These are phyloP conservation scores for Spinus olivaceus DNA, from an alignment of 2,797 vertebrate genomes.

Conservation along the genomic window DNA sequence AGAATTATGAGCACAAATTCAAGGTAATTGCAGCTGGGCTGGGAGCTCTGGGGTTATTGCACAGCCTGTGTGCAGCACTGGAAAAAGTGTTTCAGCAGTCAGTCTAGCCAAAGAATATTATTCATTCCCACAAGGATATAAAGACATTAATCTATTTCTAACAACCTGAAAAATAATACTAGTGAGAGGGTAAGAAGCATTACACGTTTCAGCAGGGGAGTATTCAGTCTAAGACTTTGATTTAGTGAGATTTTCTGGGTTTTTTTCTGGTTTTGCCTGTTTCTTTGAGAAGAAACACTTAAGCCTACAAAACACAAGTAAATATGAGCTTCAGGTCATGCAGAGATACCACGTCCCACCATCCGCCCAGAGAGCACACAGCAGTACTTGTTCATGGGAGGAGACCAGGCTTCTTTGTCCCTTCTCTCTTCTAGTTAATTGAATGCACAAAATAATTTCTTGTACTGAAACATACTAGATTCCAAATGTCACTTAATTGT, in stretches of 20 bases:
- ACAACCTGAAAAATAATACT: slow-evolving; percentile 17
- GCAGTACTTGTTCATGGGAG: not conserved
- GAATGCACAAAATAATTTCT: not conserved
- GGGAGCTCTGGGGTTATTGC: not conserved
- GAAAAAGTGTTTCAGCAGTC: not conserved
- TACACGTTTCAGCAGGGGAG: not conserved
- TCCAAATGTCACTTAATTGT: not conserved
- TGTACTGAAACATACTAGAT: not conserved
- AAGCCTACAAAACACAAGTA: not conserved
- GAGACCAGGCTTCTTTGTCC: not conserved
- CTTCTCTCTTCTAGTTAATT: not conserved
- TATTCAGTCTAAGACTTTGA: not conserved
- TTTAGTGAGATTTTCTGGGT: not conserved
- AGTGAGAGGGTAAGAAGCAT: not conserved
- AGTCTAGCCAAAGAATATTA: slow-evolving; percentile 6
- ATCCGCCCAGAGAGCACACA: not conserved
- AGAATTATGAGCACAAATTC: slow-evolving; percentile 94
- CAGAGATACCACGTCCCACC: not conserved
- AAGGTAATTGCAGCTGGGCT: slow-evolving; percentile 80
- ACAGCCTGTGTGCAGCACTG: not conserved
- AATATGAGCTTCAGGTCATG: not conserved
- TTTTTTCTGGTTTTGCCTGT: not conserved
- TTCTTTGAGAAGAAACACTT: not conserved
- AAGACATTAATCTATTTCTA: slow-evolving; percentile 37
- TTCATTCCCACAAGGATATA: not conserved